Evolutionary conservation across 2,888 invertebrate genomes (phyloP).

Genomic region (Nomada lathburiana): DNA sequence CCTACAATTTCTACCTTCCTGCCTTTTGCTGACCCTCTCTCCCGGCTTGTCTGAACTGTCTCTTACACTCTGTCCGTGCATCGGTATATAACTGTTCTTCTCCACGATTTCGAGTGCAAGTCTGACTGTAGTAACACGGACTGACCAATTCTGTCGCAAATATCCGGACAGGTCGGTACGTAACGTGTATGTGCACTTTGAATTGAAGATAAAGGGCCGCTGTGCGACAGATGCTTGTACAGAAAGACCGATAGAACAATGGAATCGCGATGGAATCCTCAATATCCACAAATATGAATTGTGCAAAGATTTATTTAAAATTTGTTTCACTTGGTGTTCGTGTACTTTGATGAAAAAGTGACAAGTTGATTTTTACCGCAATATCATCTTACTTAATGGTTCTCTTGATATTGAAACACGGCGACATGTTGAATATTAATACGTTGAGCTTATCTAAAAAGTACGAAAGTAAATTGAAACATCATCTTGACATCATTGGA

Average conservation of each 20-base stretch:
- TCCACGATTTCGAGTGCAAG: slow-evolving; percentile 13
- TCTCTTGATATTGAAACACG: too few relatives aligned
- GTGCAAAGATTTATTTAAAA: slow-evolving; percentile 30
- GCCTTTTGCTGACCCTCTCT: slow-evolving; percentile 14
- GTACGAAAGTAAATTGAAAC: too few relatives aligned
- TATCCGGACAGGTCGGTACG: not conserved
- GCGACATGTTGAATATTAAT: too few relatives aligned
- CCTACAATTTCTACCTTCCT: slow-evolving; percentile 61
- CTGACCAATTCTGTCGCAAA: slow-evolving; percentile 1
- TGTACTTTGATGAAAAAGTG: too few relatives aligned
- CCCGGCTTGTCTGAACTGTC: not conserved
- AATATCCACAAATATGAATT: too few relatives aligned
- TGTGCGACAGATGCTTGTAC: slow-evolving; percentile 1
- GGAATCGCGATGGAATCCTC: slow-evolving; percentile 21
- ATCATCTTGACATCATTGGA: too few relatives aligned
- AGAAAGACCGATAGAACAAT: slow-evolving; percentile 25
- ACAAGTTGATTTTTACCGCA: too few relatives aligned
- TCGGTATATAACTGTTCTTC: slow-evolving; percentile 23
- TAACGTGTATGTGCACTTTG: slow-evolving; percentile 14
- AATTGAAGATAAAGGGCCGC: slow-evolving; percentile 24
- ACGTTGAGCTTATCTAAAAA: too few relatives aligned
- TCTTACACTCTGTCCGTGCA: slow-evolving; percentile 12
- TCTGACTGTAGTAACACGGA: not conserved
- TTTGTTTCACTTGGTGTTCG: slow-evolving; percentile 7
- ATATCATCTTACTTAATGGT: not conserved